Percentiles rank a stretch among this genome's conserved stretches.
Evolutionary conservation across 2,113 vertebrate species (phyloP).

Genomic region (Spermophilus dauricus): DNA sequence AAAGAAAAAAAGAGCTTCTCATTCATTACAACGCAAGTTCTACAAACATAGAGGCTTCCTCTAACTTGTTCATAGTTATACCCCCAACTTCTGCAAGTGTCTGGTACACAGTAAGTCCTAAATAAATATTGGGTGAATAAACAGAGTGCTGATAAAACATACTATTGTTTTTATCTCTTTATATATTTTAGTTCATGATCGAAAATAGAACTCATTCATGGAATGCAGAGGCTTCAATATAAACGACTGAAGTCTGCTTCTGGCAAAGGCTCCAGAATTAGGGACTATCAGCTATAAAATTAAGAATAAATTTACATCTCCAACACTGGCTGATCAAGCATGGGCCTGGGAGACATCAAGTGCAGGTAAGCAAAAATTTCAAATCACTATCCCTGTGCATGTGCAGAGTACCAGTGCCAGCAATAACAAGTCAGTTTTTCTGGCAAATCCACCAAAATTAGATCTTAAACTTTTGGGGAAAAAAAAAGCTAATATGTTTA

Average conservation of each 20-base stretch:
- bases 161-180: neutral
- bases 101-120: neutral
- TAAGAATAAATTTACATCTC: constrained; percentile 38
- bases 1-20: neutral
- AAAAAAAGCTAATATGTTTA: constrained; percentile 59
- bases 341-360: neutral
- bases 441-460: constrained; percentile 69
- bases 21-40: neutral
- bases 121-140: constrained; percentile 30
- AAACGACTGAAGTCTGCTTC: neutral
- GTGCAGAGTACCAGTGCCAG: neutral
- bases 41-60: neutral
- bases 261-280: constrained; percentile 32
- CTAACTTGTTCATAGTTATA: neutral
- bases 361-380: constrained; percentile 51
- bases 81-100: neutral
- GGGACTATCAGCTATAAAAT: constrained; percentile 52
- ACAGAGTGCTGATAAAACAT: neutral
- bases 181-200: neutral
- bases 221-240: neutral
- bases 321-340: constrained; percentile 12
- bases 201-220: constrained; percentile 27
- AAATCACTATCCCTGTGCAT: neutral
- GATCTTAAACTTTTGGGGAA: constrained; percentile 14
- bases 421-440: constrained; percentile 64